Evolutionary conservation across 2,888 invertebrate species (phyloP).

Genomic region (Keiferia lycopersicella): DNA sequence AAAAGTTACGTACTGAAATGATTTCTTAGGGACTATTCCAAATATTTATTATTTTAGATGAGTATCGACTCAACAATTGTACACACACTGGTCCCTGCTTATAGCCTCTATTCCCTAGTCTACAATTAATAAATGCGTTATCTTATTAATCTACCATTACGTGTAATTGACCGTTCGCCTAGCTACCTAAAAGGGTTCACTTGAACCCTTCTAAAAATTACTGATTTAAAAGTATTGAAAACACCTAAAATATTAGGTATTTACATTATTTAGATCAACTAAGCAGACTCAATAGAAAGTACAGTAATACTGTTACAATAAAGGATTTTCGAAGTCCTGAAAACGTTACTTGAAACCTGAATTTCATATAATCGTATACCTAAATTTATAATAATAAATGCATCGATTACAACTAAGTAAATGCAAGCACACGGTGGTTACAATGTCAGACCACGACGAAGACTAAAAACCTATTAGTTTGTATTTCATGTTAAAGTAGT

Average conservation of each 20-base stretch:
- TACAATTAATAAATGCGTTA: conserved; percentile 63
- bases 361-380: conserved; percentile 4
- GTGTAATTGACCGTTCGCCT: conserved; percentile 19
- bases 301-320: not conserved
- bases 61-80: conserved; percentile 56
- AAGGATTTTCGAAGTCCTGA: not conserved
- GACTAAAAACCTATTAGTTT: not conserved
- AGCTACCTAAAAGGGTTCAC: conserved; percentile 8
- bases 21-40: conserved; percentile 73
- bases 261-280: conserved; percentile 5
- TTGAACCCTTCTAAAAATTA: conserved; percentile 5
- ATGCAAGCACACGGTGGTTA: conserved; percentile 76
- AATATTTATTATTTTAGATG: conserved; percentile 45
- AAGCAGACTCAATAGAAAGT: not conserved
- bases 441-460: conserved; percentile 32
- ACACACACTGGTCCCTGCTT: conserved; percentile 53
- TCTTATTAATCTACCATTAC: conserved; percentile 27
- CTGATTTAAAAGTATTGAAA: conserved; percentile 8
- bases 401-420: conserved; percentile 69
- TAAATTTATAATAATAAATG: conserved; percentile 57
- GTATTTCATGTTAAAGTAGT: not conserved
- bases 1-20: not conserved
- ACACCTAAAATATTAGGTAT: conserved; percentile 16
- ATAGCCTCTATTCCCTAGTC: conserved; percentile 30
- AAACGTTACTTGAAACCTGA: not conserved